Evolutionary conservation across 92 coral and sea anemone species (phyloP).

Genomic region (Porites rus): DNA sequence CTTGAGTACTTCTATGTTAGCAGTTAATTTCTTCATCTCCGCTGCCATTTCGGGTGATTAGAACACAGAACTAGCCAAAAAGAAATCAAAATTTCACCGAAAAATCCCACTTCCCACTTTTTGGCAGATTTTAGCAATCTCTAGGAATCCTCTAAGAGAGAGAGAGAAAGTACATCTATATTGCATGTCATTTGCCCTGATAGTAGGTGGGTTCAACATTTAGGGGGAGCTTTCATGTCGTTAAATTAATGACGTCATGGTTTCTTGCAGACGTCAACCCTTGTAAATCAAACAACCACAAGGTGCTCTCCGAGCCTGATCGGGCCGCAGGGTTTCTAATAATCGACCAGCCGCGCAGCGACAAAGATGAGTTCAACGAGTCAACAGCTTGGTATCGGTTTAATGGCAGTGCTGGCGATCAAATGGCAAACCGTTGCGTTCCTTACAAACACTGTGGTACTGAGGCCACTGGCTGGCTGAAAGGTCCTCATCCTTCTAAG

Average conservation of each 20-base stretch:
- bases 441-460: constrained; percentile 28
- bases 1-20: too few relatives aligned
- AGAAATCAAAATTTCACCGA: too few relatives aligned
- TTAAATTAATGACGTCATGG: background rate
- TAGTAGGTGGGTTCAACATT: background rate
- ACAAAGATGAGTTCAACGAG: constrained; percentile 4
- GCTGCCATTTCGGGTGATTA: too few relatives aligned
- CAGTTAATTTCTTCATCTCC: too few relatives aligned
- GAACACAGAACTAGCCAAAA: too few relatives aligned
- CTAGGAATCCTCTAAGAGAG: too few relatives aligned
- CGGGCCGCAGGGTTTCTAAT: constrained; percentile 28
- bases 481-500: constrained; percentile 15
- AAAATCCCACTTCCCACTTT: too few relatives aligned
- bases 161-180: too few relatives aligned
- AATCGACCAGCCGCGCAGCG: constrained; percentile 13
- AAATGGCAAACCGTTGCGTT: constrained; percentile 37
- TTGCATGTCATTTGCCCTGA: too few relatives aligned
- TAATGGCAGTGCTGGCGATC: constrained; percentile 28
- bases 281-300: constrained; percentile 1
- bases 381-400: constrained; percentile 48
- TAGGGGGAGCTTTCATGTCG: too few relatives aligned
- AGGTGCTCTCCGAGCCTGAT: constrained; percentile 9
- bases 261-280: constrained; percentile 17
- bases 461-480: constrained; percentile 33
- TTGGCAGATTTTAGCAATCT: too few relatives aligned